Conservation (phyloP, 2,113 vertebrate species). For the Oriolus oriolus region DNA sequence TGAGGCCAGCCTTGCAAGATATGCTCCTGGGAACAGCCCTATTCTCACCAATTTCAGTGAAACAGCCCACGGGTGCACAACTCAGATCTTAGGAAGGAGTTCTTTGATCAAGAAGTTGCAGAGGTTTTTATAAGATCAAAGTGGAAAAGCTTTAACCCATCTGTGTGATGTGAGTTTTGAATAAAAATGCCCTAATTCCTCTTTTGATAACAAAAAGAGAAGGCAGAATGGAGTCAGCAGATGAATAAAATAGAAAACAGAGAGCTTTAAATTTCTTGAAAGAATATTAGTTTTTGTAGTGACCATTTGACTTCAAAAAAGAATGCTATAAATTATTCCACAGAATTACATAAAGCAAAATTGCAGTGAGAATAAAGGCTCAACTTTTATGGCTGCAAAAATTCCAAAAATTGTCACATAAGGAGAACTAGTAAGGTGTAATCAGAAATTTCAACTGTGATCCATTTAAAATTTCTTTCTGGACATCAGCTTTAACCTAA, state of each 20-base stretch:
- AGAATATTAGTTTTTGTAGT: not conserved
- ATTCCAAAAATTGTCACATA: not conserved
- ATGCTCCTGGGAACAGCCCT: not conserved
- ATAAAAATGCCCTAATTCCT: conserved; percentile 22
- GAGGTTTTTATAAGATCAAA: conserved; percentile 42
- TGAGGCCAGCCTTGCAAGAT: not conserved
- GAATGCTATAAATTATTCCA: not conserved
- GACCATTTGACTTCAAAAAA: not conserved
- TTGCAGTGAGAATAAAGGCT: not conserved
- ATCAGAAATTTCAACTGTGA: not conserved
- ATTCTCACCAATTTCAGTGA: not conserved
- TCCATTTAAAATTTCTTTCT: not conserved
- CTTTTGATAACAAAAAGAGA: not conserved
- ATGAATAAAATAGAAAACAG: not conserved
- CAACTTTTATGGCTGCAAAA: not conserved
- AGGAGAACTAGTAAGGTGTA: not conserved
- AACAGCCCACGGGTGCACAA: not conserved
- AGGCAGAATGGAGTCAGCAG: not conserved
- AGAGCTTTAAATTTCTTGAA: not conserved
- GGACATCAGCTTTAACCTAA: not conserved
- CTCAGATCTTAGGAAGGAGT: not conserved
- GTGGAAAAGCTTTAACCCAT: conserved; percentile 16
- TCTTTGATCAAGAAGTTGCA: conserved; percentile 26
- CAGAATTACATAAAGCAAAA: not conserved
- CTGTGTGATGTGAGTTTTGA: conserved; percentile 19